Evolutionary conservation across 2,888 invertebrate species (phyloP).

Genomic region (Quadroppia sp.): DNA sequence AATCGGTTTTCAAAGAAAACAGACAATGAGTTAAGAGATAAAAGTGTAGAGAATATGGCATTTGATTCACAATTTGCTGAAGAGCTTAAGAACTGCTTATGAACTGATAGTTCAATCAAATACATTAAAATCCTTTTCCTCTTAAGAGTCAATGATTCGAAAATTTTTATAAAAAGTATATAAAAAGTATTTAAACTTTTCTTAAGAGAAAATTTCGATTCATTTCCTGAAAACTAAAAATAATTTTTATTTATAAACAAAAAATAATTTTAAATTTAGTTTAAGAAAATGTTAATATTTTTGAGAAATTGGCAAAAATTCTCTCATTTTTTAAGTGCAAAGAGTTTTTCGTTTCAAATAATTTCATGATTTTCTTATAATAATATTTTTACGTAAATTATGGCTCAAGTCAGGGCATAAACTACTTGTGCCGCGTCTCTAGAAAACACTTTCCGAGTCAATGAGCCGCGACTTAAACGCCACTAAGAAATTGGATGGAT

Average conservation of each 20-base stretch:
- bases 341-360: neutral
- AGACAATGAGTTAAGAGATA: neutral
- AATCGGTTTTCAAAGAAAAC: neutral
- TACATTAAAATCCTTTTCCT: neutral
- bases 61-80: neutral
- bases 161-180: neutral
- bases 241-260: neutral
- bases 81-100: neutral
- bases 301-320: too few species aligned
- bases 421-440: neutral
- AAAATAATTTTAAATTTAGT: neutral
- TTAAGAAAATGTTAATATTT: too few species aligned
- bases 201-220: too few species aligned
- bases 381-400: conserved; percentile 12
- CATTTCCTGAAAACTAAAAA: conserved; percentile 16
- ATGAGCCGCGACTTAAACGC: conserved; percentile 21
- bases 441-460: conserved; percentile 32
- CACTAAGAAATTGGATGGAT: conserved; percentile 27
- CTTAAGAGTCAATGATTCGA: neutral
- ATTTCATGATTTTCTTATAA: too few species aligned
- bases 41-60: too few species aligned
- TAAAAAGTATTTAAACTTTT: neutral
- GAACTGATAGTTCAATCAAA: neutral
- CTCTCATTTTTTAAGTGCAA: neutral
- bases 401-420: neutral